Evolutionary conservation across 2,797 vertebrate species (phyloP), one percentile per base, ranked within the genome.

Genomic region (Serranus cabrilla): DNA sequence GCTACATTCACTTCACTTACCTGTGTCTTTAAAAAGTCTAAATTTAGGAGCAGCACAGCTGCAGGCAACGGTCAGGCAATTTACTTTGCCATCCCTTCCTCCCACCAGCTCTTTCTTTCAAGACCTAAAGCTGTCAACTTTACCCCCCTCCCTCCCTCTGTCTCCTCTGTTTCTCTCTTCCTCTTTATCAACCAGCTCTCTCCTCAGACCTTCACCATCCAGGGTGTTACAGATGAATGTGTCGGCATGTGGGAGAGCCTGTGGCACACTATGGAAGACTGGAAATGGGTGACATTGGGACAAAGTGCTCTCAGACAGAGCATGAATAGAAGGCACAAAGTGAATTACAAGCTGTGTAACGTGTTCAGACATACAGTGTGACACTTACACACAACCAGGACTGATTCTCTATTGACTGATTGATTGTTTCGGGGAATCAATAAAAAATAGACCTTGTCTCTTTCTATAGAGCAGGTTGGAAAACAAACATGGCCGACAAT

Each of bases 91-190:
- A 43, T 67, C 40, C 75, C 71, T 49, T 68, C 73, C 64, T 86
- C 67, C 58, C 63, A 54, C 52, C 60, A 50, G 43, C 56, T 54
- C 72, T 77, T 76, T 73, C 78, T 82, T 67, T 76, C 54, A 46
- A 77, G 78, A 80, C 80, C 73, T 68, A 63, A 78, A 80, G 61
- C 88, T 77, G 81, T 85, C 87, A 72, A 74, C 76, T 47, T 78
- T 56, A 46, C 64, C 68, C 63, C 52, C 43, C 25, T 9, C 16
- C 60, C 46, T 23, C 45, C 76, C 67, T 61, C 46, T 18, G 7
- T 70, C 62, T 63, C 54, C 45, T 50, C 49, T 42, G n/a, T 74
- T 59, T 79, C 65, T 68, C 34, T 72, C 68, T 70, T 27, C 20
- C 71, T 83, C 52, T 83, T 82, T 74, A 84, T 81, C 73, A 57